Conservation (phyloP, 1,140 invertebrate species). For the Chionoecetes opilio region DNA sequence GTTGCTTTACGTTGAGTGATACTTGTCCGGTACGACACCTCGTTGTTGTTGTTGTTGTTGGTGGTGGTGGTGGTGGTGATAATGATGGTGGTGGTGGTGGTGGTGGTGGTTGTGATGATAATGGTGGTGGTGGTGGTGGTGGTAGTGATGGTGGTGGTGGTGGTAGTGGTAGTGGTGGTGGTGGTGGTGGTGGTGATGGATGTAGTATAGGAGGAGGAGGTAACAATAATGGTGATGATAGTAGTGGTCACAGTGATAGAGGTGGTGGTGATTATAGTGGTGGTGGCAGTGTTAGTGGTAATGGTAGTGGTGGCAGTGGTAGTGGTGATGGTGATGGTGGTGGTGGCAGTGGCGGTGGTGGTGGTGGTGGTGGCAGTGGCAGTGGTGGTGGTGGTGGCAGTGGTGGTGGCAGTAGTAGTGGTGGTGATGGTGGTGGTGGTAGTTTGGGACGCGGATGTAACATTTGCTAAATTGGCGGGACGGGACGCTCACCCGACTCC, state of each 20-base stretch:
- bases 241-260: too few relatives aligned
- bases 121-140: not conserved
- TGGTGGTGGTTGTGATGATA: not conserved
- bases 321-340: not conserved
- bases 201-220: not conserved
- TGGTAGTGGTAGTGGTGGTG: not conserved
- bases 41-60: not conserved
- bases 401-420: not conserved
- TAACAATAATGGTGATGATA: not conserved
- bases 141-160: not conserved
- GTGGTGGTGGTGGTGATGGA: not conserved
- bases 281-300: not conserved
- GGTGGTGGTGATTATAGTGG: not conserved
- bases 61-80: slow-evolving; percentile 15
- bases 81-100: not conserved
- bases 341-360: not conserved
- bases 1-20: slow-evolving; percentile 18
- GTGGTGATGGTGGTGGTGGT: not conserved
- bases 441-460: slow-evolving; percentile 77
- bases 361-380: not conserved
- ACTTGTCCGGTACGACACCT: not conserved
- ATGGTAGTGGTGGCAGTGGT: not conserved
- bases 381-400: not conserved
- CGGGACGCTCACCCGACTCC: slow-evolving; percentile 70
- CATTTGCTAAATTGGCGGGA: slow-evolving; percentile 79